Conservation (phyloP, 2,888 invertebrate genomes). For the Orthosia cruda region DNA sequence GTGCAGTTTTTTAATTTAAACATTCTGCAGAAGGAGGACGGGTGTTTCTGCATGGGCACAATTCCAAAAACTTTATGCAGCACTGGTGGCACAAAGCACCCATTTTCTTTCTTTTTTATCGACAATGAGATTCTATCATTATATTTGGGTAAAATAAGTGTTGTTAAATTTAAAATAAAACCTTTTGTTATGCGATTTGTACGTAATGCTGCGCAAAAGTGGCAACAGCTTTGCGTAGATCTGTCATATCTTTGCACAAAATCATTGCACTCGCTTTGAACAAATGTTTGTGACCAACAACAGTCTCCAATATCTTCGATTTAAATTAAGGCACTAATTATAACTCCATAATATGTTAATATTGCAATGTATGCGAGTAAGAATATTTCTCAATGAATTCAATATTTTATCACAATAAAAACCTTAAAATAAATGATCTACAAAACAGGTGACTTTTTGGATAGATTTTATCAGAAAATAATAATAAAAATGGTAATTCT, state of each 20-base stretch:
- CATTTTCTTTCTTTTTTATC: neutral
- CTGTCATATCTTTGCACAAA: neutral
- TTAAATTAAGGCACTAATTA: slow-evolving; percentile 77
- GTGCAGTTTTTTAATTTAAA: too few relatives aligned
- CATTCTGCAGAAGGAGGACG: too few relatives aligned
- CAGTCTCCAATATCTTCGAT: slow-evolving; percentile 17
- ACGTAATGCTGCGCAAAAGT: neutral
- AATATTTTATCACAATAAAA: slow-evolving; percentile 67
- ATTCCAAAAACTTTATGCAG: too few relatives aligned
- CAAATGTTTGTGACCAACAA: slow-evolving; percentile 1
- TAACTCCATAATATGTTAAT: slow-evolving; percentile 65
- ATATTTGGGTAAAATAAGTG: neutral
- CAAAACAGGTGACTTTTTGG: slow-evolving; percentile 38
- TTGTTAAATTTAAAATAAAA: neutral
- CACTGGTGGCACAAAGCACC: too few relatives aligned
- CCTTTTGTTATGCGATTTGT: neutral
- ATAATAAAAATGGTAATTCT: slow-evolving; percentile 49
- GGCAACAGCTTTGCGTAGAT: neutral
- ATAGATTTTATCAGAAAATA: slow-evolving; percentile 3
- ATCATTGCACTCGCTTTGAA: too few relatives aligned
- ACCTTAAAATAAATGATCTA: slow-evolving; percentile 60
- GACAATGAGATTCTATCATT: neutral
- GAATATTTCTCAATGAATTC: slow-evolving; percentile 65
- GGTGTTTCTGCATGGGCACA: too few relatives aligned
- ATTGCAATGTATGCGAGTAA: slow-evolving; percentile 72